Percentiles rank a stretch among this genome's conserved stretches.
These are phyloP conservation scores for Drosophila phalerata DNA, from an alignment of 2,888 invertebrate species.

Conservation along the genomic window DNA sequence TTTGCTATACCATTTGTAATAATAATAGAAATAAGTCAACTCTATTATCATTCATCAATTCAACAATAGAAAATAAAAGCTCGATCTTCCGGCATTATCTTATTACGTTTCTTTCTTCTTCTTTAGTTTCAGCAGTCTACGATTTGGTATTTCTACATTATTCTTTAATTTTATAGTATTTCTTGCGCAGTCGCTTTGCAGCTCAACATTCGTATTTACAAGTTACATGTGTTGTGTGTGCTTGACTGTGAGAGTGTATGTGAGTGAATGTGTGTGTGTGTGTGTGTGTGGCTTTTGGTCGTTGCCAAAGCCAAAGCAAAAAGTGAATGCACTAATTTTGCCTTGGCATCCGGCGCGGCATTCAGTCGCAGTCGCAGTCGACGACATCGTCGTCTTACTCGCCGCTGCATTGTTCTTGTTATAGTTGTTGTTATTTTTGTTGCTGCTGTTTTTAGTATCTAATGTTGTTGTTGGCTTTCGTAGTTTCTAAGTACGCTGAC, in stretches of 20 bases:
- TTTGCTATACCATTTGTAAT: no score
- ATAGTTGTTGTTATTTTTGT: slow-evolving; percentile 20
- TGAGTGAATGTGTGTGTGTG: neutral
- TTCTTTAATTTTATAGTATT: slow-evolving; percentile 47
- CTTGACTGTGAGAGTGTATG: slow-evolving; percentile 7
- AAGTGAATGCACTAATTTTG: slow-evolving; percentile 84
- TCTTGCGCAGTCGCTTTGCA: slow-evolving; percentile 41
- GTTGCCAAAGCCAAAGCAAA: slow-evolving; percentile 69
- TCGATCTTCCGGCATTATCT: neutral
- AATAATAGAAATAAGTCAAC: neutral
- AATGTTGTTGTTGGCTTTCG: slow-evolving; percentile 47
- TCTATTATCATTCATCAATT: neutral
- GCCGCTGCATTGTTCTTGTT: slow-evolving; percentile 25
- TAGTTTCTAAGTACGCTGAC: slow-evolving; percentile 33
- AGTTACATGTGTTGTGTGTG: slow-evolving; percentile 24
- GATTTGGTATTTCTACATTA: slow-evolving; percentile 39
- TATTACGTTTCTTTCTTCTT: neutral
- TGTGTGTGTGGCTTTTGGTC: slow-evolving; percentile 39
- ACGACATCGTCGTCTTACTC: slow-evolving; percentile 52
- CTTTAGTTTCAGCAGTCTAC: slow-evolving; percentile 2
- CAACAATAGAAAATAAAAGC: neutral
- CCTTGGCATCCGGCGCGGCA: slow-evolving; percentile 83
- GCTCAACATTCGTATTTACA: slow-evolving; percentile 62
- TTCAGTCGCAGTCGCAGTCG: slow-evolving; percentile 63
- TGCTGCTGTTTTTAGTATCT: slow-evolving; percentile 49